Conservation (phyloP, 23 tunicate genomes). For the Phallusia fumigata region DNA sequence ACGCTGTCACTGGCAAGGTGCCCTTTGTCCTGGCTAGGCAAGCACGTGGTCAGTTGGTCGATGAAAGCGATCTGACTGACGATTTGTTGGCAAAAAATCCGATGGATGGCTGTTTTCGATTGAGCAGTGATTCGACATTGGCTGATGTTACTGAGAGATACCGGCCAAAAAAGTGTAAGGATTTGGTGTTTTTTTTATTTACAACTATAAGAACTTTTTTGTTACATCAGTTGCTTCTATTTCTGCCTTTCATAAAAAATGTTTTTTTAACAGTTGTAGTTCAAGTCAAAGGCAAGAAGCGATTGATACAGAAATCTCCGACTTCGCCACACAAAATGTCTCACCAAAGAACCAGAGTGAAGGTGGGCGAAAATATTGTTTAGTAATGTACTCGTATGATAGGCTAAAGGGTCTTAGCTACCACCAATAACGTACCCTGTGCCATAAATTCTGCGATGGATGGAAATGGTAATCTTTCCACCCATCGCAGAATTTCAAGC, state of each 20-base stretch:
- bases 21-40: constrained; percentile 39
- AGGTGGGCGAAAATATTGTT: not conserved
- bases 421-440: no score
- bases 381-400: no score
- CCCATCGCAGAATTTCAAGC: no score
- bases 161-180: not conserved
- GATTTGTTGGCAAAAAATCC: constrained; percentile 34
- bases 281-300: not conserved
- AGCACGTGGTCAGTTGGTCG: constrained; percentile 30
- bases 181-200: no score
- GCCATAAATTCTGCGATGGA: no score
- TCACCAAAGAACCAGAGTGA: not conserved
- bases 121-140: not conserved
- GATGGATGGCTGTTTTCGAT: not conserved
- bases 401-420: no score
- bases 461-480: no score
- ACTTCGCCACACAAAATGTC: not conserved
- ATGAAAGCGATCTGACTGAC: constrained; percentile 44
- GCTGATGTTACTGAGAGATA: not conserved
- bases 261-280: not conserved
- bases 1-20: constrained; percentile 47
- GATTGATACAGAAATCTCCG: not conserved
- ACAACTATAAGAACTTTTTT: no score
- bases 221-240: no score
- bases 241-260: no score